These are phyloP conservation scores for Drosophila mimica DNA, from an alignment of 2,888 invertebrate species.

Conservation along the genomic window DNA sequence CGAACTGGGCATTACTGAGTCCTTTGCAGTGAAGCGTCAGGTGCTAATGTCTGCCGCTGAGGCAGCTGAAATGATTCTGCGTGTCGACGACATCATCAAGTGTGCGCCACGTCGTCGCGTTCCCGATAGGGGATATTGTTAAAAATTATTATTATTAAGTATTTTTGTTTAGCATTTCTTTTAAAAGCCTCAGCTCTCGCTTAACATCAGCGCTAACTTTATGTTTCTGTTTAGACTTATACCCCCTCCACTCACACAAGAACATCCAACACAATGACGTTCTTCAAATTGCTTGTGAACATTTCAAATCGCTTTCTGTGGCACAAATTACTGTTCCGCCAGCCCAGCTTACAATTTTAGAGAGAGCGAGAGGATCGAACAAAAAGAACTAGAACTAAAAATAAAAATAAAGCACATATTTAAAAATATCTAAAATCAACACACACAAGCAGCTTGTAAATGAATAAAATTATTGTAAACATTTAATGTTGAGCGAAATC, in stretches of 20 bases:
- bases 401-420: conserved; percentile 48
- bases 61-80: conserved; percentile 99
- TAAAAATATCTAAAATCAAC: conserved; percentile 69
- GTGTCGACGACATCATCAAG: conserved; percentile 98
- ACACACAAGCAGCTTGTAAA: conserved; percentile 39
- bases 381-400: conserved; percentile 25
- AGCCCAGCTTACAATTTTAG: conserved; percentile 52
- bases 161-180: conserved; percentile 72
- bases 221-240: conserved; percentile 63
- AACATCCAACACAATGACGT: conserved; percentile 24
- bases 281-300: conserved; percentile 41
- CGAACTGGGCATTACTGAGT: conserved; percentile 96
- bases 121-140: conserved; percentile 90
- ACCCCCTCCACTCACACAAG: conserved; percentile 22
- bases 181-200: conserved; percentile 59
- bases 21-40: conserved; percentile 98
- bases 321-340: conserved; percentile 34
- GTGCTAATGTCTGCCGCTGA: conserved; percentile 97
- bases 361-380: conserved; percentile 37
- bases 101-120: conserved; percentile 95
- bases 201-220: conserved; percentile 69
- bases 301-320: conserved; percentile 43
- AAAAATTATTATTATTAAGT: conserved; percentile 65
- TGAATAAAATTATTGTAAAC: conserved; percentile 72
- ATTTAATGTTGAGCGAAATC: conserved; percentile 41